Evolutionary conservation across 2,888 invertebrate genomes (phyloP).

Genomic region (Lottia gigantea): DNA sequence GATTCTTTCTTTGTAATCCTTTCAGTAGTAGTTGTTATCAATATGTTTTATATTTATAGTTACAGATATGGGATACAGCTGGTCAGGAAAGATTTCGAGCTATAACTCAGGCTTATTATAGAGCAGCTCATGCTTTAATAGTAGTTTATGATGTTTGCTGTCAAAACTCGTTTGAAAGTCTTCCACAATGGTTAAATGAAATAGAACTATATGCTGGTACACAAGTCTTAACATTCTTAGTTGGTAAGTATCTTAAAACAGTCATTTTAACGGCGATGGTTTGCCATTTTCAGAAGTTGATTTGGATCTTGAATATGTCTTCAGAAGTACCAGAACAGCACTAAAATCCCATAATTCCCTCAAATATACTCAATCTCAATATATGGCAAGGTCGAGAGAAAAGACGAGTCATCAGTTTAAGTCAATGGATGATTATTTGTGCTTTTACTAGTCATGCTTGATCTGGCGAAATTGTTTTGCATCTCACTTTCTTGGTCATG

Average conservation of each 20-base stretch:
- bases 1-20: too few relatives aligned
- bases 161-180: constrained; percentile 96
- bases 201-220: constrained; percentile 97
- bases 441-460: too few relatives aligned
- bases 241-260: constrained; percentile 76
- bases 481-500: neutral
- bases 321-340: too few relatives aligned
- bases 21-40: neutral
- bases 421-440: too few relatives aligned
- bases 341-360: too few relatives aligned
- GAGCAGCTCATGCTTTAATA: constrained; percentile 96
- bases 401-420: too few relatives aligned
- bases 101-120: constrained; percentile 97
- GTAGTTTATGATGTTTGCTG: constrained; percentile 97
- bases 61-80: constrained; percentile 99
- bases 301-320: too few relatives aligned
- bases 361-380: too few relatives aligned
- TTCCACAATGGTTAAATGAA: constrained; percentile 96
- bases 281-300: too few relatives aligned
- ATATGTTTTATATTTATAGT: constrained; percentile 71
- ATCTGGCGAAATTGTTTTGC: too few relatives aligned
- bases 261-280: neutral
- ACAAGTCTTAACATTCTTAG: constrained; percentile 92
- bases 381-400: too few relatives aligned
- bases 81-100: constrained; percentile 95